phyloP scores from a whole-genome alignment of 2,797 vertebrate species.

The Australoheros facetus region DNA sequence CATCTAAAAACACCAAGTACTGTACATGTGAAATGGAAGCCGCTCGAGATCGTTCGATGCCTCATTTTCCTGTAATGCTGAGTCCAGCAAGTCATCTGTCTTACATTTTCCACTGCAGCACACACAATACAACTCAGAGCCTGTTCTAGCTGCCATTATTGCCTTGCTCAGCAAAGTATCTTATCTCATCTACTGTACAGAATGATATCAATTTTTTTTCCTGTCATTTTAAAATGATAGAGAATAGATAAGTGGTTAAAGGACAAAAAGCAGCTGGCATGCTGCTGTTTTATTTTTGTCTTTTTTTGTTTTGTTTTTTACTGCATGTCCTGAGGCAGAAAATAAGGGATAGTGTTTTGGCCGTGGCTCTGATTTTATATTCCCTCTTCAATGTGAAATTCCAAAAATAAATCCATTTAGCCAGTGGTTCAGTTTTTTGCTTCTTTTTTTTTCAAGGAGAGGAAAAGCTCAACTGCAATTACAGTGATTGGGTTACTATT shows the following conservation, averaged over 20 bases:
- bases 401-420: not conserved
- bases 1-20: not conserved
- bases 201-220: constrained; percentile 2
- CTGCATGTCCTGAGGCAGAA: not conserved
- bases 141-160: not conserved
- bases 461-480: not conserved
- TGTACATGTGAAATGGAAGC: not conserved
- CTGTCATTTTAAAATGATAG: constrained; percentile 15
- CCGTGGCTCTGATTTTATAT: not conserved
- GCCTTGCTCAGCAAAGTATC: constrained; percentile 25
- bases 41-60: not conserved
- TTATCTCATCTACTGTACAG: constrained; percentile 12
- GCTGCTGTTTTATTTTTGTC: not conserved
- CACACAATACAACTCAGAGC: constrained; percentile 5
- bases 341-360: not conserved
- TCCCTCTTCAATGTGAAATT: not conserved
- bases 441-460: not conserved
- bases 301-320: not conserved
- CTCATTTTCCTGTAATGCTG: not conserved
- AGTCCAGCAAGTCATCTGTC: not conserved
- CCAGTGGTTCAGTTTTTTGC: not conserved
- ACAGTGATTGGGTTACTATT: not conserved
- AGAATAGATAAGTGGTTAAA: not conserved
- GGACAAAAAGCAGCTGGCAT: not conserved
- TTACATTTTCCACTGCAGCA: constrained; percentile 9